A percentile compares a stretch with the other conserved stretches of the same genome.
These are phyloP conservation scores for Danio kyathit DNA, from an alignment of 2,797 vertebrate species.

Conservation along the genomic window DNA sequence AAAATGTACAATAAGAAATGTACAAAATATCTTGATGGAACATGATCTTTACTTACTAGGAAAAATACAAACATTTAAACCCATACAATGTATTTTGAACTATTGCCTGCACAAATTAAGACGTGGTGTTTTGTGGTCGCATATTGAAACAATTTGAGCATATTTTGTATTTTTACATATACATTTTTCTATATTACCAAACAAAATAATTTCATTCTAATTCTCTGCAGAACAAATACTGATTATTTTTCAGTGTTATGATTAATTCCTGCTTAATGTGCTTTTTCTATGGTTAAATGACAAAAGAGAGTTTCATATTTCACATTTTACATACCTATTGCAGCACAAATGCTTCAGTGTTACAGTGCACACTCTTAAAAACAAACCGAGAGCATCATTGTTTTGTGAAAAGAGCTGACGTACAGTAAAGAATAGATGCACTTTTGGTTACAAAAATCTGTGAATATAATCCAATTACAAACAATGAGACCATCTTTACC, in stretches of 20 bases:
- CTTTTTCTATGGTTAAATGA: not conserved
- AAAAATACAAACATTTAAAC: no score
- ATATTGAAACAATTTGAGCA: not conserved
- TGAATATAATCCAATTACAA: constrained; percentile 68
- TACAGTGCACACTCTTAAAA: not conserved
- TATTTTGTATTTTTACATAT: not conserved
- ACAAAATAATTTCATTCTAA: not conserved
- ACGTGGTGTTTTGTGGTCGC: no score
- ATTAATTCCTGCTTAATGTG: not conserved
- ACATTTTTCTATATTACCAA: not conserved
- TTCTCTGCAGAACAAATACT: no score
- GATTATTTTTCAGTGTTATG: no score
- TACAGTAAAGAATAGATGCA: constrained; percentile 55
- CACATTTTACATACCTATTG: not conserved
- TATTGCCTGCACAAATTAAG: no score
- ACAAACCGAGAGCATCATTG: constrained; percentile 39
- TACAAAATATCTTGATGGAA: no score
- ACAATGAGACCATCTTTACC: constrained; percentile 78
- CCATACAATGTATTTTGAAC: no score
- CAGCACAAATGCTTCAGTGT: not conserved
- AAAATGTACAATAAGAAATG: no score
- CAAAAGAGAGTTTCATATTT: not conserved
- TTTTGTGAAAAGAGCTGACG: constrained; percentile 47
- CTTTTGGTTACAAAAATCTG: constrained; percentile 63
- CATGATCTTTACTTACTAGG: no score